These are phyloP conservation scores for Tolypeutes matacus DNA, from an alignment of 2,797 vertebrate genomes.

Conservation along the genomic window DNA sequence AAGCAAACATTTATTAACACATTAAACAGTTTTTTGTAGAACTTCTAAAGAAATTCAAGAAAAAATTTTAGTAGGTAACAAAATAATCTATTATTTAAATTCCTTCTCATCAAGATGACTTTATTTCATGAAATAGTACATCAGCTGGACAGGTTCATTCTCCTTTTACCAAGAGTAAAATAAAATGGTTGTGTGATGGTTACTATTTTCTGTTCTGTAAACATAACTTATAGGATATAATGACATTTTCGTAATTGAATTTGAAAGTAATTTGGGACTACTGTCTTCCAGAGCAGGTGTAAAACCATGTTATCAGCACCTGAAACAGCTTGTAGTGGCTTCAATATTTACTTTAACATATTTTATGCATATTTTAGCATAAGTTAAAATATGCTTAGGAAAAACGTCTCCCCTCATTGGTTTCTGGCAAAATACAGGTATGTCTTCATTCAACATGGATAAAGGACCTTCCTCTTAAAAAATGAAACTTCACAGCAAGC, in stretches of 20 bases:
- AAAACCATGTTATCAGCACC: constrained; percentile 35
- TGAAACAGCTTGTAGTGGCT: neutral
- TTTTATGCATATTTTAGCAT: no score
- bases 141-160: constrained; percentile 28
- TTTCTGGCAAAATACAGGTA: neutral
- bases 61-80: constrained; percentile 79
- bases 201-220: constrained; percentile 58
- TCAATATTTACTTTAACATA: neutral
- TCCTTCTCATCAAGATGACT: constrained; percentile 77
- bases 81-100: constrained; percentile 83
- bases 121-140: constrained; percentile 67
- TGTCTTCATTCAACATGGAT: neutral
- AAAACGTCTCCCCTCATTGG: neutral
- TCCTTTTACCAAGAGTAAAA: constrained; percentile 45
- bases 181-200: neutral
- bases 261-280: constrained; percentile 38
- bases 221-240: constrained; percentile 38
- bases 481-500: constrained; percentile 64
- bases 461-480: constrained; percentile 52
- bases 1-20: constrained; percentile 81
- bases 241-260: constrained; percentile 1
- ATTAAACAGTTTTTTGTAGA: constrained; percentile 65
- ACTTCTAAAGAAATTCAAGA: constrained; percentile 79
- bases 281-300: constrained; percentile 51
- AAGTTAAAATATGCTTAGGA: neutral